Evolutionary conservation across 2,797 vertebrate species (phyloP).

Genomic region (Diplodus sargus): DNA sequence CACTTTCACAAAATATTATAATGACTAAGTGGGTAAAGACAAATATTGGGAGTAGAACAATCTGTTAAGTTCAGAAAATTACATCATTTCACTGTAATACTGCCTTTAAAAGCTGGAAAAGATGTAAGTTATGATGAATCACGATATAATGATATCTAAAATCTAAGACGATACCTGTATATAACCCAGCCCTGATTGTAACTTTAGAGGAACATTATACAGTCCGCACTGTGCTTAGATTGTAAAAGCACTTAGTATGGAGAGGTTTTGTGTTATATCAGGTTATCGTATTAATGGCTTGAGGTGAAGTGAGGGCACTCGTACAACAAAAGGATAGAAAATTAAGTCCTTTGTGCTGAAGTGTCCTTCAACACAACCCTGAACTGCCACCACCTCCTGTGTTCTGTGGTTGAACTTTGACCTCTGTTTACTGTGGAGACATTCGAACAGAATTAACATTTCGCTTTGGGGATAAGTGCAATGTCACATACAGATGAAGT

Average conservation of each 20-base stretch:
- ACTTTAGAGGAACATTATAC: neutral
- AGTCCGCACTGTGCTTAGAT: neutral
- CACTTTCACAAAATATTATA: no score
- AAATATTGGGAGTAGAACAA: no score
- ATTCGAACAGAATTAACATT: neutral
- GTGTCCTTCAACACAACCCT: neutral
- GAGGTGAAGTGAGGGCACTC: neutral
- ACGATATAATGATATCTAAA: no score
- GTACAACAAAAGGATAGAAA: neutral
- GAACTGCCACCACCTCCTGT: neutral
- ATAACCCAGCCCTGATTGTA: no score
- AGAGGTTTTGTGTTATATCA: neutral
- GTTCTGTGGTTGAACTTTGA: slow-evolving; percentile 7
- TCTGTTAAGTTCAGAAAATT: no score
- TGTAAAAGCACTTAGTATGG: neutral
- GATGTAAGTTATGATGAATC: no score
- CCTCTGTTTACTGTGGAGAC: slow-evolving; percentile 1
- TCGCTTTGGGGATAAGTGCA: neutral
- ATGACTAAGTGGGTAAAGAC: no score
- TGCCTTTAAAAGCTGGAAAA: no score
- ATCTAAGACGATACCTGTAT: no score
- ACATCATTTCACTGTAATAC: no score
- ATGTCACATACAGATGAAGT: neutral
- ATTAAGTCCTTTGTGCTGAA: neutral
- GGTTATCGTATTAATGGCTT: neutral